phyloP scores from a whole-genome alignment of 2,888 invertebrate genomes.

The Tyria jacobaeae region DNA sequence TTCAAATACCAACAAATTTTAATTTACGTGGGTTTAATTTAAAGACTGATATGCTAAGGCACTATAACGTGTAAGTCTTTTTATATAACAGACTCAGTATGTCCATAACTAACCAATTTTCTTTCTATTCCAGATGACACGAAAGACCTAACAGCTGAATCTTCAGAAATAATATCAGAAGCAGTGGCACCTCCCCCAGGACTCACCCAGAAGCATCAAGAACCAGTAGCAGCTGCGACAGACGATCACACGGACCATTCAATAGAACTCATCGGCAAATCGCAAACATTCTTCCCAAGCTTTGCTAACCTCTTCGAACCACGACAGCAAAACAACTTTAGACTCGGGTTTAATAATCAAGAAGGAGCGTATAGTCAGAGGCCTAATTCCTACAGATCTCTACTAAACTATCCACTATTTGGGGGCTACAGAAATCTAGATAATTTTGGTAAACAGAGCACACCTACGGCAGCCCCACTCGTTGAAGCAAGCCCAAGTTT shows the following conservation, averaged over 20 bases:
- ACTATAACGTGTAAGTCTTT: background rate
- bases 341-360: constrained; percentile 87
- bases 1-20: background rate
- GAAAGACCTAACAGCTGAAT: constrained; percentile 76
- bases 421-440: constrained; percentile 74
- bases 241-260: constrained; percentile 79
- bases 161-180: constrained; percentile 81
- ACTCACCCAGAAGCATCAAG: constrained; percentile 50
- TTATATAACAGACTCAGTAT: background rate
- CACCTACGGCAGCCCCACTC: constrained; percentile 71
- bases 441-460: constrained; percentile 73
- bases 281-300: constrained; percentile 92
- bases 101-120: constrained; percentile 18
- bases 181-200: constrained; percentile 75
- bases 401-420: constrained; percentile 79
- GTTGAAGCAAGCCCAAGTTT: constrained; percentile 88
- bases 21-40: background rate
- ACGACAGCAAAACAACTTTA: constrained; percentile 82
- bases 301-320: constrained; percentile 90
- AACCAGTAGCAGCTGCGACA: constrained; percentile 62
- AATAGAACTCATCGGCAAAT: constrained; percentile 84
- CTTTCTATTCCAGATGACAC: constrained; percentile 75
- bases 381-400: constrained; percentile 81
- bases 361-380: constrained; percentile 88
- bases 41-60: too few relatives aligned